Evolutionary conservation across 2,888 invertebrate species (phyloP).

Genomic region (Pycnomerus fuliginosus): DNA sequence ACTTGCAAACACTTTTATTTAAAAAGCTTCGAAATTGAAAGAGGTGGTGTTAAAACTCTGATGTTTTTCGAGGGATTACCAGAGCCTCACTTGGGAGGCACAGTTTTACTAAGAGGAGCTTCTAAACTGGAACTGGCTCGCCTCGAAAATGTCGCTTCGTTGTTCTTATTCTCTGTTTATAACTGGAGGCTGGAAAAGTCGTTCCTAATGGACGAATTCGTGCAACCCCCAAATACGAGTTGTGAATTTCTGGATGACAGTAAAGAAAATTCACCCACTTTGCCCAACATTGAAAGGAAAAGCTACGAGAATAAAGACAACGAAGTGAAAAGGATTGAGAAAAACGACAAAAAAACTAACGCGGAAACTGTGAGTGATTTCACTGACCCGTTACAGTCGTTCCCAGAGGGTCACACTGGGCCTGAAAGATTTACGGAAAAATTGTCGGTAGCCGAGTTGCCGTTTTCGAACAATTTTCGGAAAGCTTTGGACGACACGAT

Average conservation of each 20-base stretch:
- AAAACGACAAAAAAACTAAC: conserved; percentile 48
- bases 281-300: conserved; percentile 12
- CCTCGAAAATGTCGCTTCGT: conserved; percentile 80
- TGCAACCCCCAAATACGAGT: conserved; percentile 65
- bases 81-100: conserved; percentile 79
- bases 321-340: not conserved
- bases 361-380: conserved; percentile 69
- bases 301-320: conserved; percentile 4
- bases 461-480: conserved; percentile 68
- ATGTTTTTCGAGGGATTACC: conserved; percentile 94
- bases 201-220: conserved; percentile 86
- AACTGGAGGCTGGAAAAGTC: conserved; percentile 92
- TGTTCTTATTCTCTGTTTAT: conserved; percentile 81
- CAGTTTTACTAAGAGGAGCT: conserved; percentile 82
- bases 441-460: conserved; percentile 59
- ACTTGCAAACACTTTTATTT: conserved; percentile 81
- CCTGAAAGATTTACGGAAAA: conserved; percentile 38
- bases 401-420: conserved; percentile 27
- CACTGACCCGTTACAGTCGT: conserved; percentile 75
- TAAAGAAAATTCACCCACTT: conserved; percentile 47
- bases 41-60: conserved; percentile 73
- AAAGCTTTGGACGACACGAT: conserved; percentile 72
- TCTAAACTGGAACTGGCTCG: conserved; percentile 69
- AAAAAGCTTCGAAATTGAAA: conserved; percentile 56
- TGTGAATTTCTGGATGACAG: conserved; percentile 50